Evolutionary conservation across 2,113 vertebrate species (phyloP).

Genomic region (Rhizomys pruinosus): DNA sequence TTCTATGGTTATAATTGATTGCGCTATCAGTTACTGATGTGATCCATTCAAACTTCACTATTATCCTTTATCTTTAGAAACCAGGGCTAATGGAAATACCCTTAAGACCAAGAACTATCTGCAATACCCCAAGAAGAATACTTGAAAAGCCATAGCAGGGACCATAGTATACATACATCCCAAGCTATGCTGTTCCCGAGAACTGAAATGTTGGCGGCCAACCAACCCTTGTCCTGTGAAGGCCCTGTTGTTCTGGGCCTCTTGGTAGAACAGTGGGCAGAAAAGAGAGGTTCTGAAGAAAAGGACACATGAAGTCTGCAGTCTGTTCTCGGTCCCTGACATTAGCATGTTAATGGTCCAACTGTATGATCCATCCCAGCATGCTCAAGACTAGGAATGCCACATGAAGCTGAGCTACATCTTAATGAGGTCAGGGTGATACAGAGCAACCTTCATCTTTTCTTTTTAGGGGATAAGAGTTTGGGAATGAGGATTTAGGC

Average conservation of each 20-base stretch:
- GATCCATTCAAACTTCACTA: neutral
- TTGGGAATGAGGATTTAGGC: neutral
- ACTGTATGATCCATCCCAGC: neutral
- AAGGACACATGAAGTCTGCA: constrained; percentile 38
- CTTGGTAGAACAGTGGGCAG: constrained; percentile 18
- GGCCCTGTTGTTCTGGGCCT: neutral
- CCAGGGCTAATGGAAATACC: neutral
- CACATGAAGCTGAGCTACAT: constrained; percentile 42
- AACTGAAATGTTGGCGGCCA: neutral
- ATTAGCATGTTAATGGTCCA: constrained; percentile 60
- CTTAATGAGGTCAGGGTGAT: constrained; percentile 20
- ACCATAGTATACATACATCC: neutral
- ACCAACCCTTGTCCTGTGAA: neutral
- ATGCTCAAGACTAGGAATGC: neutral
- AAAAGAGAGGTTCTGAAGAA: neutral
- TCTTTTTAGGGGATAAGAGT: neutral
- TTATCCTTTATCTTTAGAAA: constrained; percentile 48
- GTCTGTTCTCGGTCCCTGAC: constrained; percentile 48
- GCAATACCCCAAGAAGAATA: constrained; percentile 15
- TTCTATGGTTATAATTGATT: neutral
- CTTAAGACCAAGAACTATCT: constrained; percentile 19
- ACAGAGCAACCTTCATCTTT: neutral
- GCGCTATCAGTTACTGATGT: neutral
- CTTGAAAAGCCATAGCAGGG: neutral
- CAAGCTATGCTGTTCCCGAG: neutral